These are phyloP conservation scores for Platysternon megacephalum DNA, from an alignment of 2,113 vertebrate species.

Conservation along the genomic window DNA sequence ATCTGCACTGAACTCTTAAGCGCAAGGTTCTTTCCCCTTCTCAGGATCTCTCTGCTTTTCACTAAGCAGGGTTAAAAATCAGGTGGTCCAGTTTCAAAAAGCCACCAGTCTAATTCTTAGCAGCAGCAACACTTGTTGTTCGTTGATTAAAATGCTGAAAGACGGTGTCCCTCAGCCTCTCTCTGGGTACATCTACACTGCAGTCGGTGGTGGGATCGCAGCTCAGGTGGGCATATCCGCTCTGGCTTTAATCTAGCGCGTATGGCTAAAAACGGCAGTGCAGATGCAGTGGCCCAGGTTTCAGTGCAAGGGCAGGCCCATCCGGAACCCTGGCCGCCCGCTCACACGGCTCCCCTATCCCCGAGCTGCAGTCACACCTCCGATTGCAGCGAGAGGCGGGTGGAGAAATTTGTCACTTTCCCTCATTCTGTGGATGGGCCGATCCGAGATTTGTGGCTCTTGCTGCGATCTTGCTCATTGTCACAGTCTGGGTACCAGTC, in stretches of 20 bases:
- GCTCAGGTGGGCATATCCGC: too few species aligned
- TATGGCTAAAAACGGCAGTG: too few species aligned
- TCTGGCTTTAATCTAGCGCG: too few species aligned
- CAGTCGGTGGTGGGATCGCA: too few species aligned
- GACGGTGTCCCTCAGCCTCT: not conserved
- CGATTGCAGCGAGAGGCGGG: not conserved
- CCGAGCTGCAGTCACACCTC: too few species aligned
- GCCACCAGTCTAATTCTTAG: not conserved
- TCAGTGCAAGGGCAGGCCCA: too few species aligned
- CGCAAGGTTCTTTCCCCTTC: not conserved
- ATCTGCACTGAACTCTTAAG: not conserved
- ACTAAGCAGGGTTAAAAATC: not conserved
- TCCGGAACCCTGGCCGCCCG: not conserved
- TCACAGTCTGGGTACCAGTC: not conserved
- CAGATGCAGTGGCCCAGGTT: too few species aligned
- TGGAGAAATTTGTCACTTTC: not conserved
- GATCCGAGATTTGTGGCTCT: not conserved
- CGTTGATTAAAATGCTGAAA: not conserved
- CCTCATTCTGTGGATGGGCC: not conserved
- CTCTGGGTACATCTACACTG: too few species aligned
- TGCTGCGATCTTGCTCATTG: not conserved
- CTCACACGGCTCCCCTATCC: not conserved
- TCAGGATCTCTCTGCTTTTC: not conserved
- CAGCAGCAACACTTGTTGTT: not conserved
- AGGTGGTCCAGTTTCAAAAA: not conserved